Evolutionary conservation across 2,113 vertebrate species (phyloP).

Genomic region (Cyphomyrus plagiostoma): DNA sequence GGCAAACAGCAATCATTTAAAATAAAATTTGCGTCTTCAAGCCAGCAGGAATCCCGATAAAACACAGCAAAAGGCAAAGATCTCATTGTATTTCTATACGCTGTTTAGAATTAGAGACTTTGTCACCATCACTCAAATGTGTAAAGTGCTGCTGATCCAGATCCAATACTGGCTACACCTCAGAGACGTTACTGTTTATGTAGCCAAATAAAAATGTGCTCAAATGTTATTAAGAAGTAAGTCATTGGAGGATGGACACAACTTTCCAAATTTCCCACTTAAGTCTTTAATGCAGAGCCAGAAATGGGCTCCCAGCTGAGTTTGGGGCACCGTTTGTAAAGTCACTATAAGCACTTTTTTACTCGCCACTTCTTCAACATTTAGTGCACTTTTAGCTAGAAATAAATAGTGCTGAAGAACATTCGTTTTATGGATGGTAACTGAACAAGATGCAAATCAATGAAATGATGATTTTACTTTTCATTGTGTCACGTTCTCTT

Average conservation of each 20-base stretch:
- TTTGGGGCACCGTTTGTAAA: too few relatives aligned
- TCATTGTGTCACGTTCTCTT: too few relatives aligned
- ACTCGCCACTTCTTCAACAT: too few relatives aligned
- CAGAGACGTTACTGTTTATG: neutral
- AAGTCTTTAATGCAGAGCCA: neutral
- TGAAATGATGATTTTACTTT: too few relatives aligned
- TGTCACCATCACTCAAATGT: neutral
- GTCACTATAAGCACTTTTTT: too few relatives aligned
- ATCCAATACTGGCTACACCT: neutral
- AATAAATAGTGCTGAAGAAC: too few relatives aligned
- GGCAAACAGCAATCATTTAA: conserved; percentile 56
- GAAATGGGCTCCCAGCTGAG: neutral
- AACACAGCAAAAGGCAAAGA: neutral
- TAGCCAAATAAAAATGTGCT: neutral
- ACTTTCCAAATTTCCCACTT: neutral
- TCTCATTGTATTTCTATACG: neutral
- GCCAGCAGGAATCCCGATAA: neutral
- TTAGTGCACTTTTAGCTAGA: too few relatives aligned
- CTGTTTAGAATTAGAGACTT: neutral
- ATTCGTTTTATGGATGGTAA: too few relatives aligned
- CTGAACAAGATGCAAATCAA: too few relatives aligned
- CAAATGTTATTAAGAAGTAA: neutral
- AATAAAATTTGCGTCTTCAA: conserved; percentile 31
- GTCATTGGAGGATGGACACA: neutral
- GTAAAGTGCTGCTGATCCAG: neutral